phyloP scores from a whole-genome alignment of 1,140 invertebrate genomes.

The Caenorhabditis inopinata region DNA sequence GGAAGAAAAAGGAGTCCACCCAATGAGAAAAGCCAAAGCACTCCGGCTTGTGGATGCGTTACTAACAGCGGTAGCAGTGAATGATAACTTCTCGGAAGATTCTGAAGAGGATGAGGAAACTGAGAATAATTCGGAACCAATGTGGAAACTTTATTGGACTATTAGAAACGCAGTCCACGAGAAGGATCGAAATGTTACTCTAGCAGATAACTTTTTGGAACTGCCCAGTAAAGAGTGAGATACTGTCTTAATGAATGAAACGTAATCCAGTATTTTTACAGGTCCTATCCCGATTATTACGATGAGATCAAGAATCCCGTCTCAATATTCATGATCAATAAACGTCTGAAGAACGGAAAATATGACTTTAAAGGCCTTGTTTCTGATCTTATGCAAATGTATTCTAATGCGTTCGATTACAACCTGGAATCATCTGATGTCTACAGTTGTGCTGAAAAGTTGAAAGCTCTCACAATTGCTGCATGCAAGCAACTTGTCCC shows the following conservation, averaged over 20 bases:
- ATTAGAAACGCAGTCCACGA: slow-evolving; percentile 73
- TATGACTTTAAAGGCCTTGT: slow-evolving; percentile 49
- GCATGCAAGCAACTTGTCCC: neutral
- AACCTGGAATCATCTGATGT: slow-evolving; percentile 83
- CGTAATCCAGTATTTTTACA: too few species aligned
- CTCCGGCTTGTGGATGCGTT: slow-evolving; percentile 70
- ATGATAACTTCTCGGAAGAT: slow-evolving; percentile 69
- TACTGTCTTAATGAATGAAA: neutral
- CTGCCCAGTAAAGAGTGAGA: slow-evolving; percentile 77
- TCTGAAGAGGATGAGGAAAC: slow-evolving; percentile 65
- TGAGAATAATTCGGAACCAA: slow-evolving; percentile 72
- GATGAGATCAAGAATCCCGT: slow-evolving; percentile 93
- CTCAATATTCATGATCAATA: slow-evolving; percentile 86
- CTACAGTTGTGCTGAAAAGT: slow-evolving; percentile 69
- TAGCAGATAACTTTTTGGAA: slow-evolving; percentile 85
- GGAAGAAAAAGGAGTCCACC: slow-evolving; percentile 39
- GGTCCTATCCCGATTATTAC: slow-evolving; percentile 90
- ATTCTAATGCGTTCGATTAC: slow-evolving; percentile 94
- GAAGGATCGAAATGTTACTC: neutral
- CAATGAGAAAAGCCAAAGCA: slow-evolving; percentile 8
- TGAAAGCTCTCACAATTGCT: slow-evolving; percentile 49
- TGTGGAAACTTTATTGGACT: slow-evolving; percentile 79
- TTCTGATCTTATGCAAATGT: slow-evolving; percentile 72
- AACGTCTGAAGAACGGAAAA: slow-evolving; percentile 75
- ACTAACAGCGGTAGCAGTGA: slow-evolving; percentile 70